Percentiles rank a stretch among this genome's conserved stretches.
phyloP scores from a whole-genome alignment of 2,888 invertebrate genomes.

The Marasmarcha lunaedactyla region DNA sequence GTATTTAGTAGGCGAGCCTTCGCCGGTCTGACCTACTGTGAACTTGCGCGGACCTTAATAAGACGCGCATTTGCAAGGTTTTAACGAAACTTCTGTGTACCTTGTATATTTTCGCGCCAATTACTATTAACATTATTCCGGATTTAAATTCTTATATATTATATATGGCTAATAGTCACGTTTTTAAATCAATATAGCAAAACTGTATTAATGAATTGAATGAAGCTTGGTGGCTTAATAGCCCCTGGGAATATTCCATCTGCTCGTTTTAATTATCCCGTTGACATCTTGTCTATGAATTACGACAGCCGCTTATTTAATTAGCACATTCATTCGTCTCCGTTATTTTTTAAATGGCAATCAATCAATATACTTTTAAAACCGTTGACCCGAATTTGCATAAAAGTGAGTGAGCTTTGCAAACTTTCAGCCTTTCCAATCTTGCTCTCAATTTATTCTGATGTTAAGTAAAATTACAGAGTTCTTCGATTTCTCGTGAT shows the following conservation, averaged over 20 bases:
- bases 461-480: background rate
- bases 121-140: no score
- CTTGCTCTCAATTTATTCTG: background rate
- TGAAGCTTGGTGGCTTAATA: no score
- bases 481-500: background rate
- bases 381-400: background rate
- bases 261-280: slow-evolving; percentile 34
- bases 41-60: background rate
- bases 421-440: slow-evolving; percentile 1
- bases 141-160: no score
- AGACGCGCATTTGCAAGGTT: background rate
- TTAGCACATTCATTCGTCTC: slow-evolving; percentile 19
- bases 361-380: background rate
- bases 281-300: slow-evolving; percentile 23
- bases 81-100: no score
- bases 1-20: no score
- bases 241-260: no score
- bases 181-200: no score
- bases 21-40: no score
- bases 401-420: background rate
- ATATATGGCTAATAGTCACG: no score
- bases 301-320: slow-evolving; percentile 17
- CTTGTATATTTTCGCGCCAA: no score
- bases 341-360: no score
- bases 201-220: no score